A percentile compares a stretch with the other conserved stretches of the same genome.
phyloP scores from a whole-genome alignment of 2,113 vertebrate species.

The Platichthys stellatus region DNA sequence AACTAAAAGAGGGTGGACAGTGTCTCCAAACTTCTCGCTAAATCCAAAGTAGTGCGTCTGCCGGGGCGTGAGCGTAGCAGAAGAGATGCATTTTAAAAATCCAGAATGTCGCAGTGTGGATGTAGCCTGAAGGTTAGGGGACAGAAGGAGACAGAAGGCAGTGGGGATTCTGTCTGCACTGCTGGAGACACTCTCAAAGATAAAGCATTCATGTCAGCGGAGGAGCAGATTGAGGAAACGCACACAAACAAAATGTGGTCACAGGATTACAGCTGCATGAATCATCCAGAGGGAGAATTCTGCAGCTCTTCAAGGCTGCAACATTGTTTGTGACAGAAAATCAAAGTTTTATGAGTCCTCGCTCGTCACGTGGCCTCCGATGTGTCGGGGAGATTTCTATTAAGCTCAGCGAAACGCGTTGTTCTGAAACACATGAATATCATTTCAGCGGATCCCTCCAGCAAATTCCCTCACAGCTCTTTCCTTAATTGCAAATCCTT shows the following conservation, averaged over 20 bases:
- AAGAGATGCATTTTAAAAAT: no score
- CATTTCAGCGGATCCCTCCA: slow-evolving; percentile 17
- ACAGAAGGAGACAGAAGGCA: not conserved
- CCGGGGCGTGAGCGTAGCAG: no score
- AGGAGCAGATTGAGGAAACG: slow-evolving; percentile 19
- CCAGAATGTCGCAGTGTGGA: not conserved
- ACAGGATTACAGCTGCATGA: not conserved
- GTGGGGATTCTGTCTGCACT: slow-evolving; percentile 14
- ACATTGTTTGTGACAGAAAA: slow-evolving; percentile 11
- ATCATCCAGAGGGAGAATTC: not conserved
- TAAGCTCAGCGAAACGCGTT: slow-evolving; percentile 11
- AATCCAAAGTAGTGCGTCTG: no score
- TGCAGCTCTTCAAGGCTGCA: not conserved
- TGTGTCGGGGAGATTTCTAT: slow-evolving; percentile 26
- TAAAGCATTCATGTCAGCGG: slow-evolving; percentile 17
- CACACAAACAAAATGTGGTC: slow-evolving; percentile 21
- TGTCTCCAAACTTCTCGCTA: no score
- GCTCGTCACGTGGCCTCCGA: slow-evolving; percentile 3
- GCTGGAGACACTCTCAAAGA: slow-evolving; percentile 33
- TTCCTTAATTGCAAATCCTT: slow-evolving; percentile 60
- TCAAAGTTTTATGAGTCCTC: slow-evolving; percentile 14
- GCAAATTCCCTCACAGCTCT: slow-evolving; percentile 35
- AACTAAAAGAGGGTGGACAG: no score
- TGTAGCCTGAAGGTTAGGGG: not conserved
- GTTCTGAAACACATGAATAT: slow-evolving; percentile 40